Conservation (phyloP, 1,140 invertebrate species). For the Drosophila tsacasi region DNA sequence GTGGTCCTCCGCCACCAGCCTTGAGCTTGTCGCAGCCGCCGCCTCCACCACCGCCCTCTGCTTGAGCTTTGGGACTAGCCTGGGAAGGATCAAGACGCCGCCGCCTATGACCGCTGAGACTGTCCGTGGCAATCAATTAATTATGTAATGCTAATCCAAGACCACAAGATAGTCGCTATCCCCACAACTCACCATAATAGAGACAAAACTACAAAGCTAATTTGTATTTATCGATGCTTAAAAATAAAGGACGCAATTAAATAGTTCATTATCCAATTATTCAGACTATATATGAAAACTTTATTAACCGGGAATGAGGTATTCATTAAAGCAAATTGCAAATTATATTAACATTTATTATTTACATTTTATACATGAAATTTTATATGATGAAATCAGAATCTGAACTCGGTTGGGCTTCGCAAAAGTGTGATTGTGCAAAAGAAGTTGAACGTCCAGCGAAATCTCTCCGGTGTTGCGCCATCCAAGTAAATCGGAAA, state of each 20-base stretch:
- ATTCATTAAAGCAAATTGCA: too few relatives aligned
- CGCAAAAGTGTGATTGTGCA: too few relatives aligned
- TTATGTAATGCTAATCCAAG: conserved; percentile 7
- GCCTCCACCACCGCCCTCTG: conserved; percentile 86
- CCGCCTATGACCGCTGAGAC: conserved; percentile 27
- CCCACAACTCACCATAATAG: conserved; percentile 12
- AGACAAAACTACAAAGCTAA: conserved; percentile 43
- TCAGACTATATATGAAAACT: neutral
- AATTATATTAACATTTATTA: too few relatives aligned
- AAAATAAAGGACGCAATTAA: conserved; percentile 48
- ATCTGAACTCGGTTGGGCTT: too few relatives aligned
- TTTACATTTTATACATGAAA: too few relatives aligned
- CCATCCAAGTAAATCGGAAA: conserved; percentile 14
- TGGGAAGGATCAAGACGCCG: neutral
- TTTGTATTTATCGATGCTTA: conserved; percentile 49
- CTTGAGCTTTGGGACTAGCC: conserved; percentile 35
- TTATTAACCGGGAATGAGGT: too few relatives aligned
- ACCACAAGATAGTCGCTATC: conserved; percentile 30
- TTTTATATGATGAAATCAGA: too few relatives aligned
- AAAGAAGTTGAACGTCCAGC: too few relatives aligned
- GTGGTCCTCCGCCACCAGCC: conserved; percentile 87
- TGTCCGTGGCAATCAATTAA: conserved; percentile 57
- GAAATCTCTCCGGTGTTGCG: conserved; percentile 11
- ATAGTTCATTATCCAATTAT: conserved; percentile 6
- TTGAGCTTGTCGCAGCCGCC: conserved; percentile 73